A percentile compares a stretch with the other conserved stretches of the same genome.
These are phyloP conservation scores for Zaprionus kolodkinae DNA, from an alignment of 1,140 invertebrate species.

Conservation along the genomic window DNA sequence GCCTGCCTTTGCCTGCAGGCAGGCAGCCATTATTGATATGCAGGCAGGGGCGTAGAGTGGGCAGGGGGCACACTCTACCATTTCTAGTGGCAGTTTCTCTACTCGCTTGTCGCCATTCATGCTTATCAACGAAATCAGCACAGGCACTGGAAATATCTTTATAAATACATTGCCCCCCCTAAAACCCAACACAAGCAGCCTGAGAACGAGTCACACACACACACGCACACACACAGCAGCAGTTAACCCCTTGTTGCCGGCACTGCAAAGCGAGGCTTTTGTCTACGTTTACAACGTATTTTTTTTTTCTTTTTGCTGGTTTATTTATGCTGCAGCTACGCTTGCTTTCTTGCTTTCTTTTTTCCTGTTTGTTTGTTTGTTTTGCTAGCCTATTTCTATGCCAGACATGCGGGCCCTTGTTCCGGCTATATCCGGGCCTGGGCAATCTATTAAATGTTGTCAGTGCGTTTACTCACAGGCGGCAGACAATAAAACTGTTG, in stretches of 20 bases:
- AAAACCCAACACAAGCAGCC: slow-evolving; percentile 40
- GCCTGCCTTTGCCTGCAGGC: slow-evolving; percentile 3
- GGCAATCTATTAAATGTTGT: slow-evolving; percentile 81
- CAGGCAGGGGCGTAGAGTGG: slow-evolving; percentile 12
- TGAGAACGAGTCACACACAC: slow-evolving; percentile 51
- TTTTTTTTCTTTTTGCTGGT: slow-evolving; percentile 26
- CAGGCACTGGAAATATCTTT: slow-evolving; percentile 33
- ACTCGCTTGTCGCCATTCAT: slow-evolving; percentile 56
- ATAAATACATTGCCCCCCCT: slow-evolving; percentile 15
- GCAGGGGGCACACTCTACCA: neutral
- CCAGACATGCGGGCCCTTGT: slow-evolving; percentile 24
- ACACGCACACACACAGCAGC: neutral
- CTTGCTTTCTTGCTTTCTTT: neutral
- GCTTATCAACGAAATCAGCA: slow-evolving; percentile 72
- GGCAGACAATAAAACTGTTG: slow-evolving; percentile 75
- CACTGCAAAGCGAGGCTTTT: slow-evolving; percentile 24
- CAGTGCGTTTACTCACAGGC: slow-evolving; percentile 69
- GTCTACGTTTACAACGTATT: slow-evolving; percentile 22
- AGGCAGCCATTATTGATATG: slow-evolving; percentile 63
- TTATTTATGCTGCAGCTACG: slow-evolving; percentile 17
- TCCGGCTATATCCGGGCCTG: slow-evolving; percentile 11
- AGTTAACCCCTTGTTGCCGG: slow-evolving; percentile 69
- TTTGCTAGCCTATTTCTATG: slow-evolving; percentile 66
- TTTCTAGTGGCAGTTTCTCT: slow-evolving; percentile 21
- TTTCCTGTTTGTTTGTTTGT: slow-evolving; percentile 27